Percentiles rank a stretch among this genome's conserved stretches.
phyloP scores from a whole-genome alignment of 2,797 vertebrate genomes.

The Octomys mimax region DNA sequence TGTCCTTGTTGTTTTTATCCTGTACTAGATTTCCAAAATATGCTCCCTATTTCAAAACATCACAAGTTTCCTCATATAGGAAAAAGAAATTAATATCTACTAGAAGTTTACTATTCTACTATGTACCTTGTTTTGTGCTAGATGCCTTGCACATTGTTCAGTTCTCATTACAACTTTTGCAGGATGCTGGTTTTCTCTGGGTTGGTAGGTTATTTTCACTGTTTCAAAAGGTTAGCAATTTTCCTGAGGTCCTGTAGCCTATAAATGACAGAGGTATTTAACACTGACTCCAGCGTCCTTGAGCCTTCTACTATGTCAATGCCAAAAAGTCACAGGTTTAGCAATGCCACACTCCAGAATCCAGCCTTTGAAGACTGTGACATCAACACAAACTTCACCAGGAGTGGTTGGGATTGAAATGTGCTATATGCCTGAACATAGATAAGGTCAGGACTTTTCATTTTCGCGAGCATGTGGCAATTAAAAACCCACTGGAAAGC shows the following conservation, averaged over 20 bases:
- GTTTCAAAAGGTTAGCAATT: background rate
- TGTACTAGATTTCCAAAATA: constrained; percentile 27
- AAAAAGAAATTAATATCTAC: background rate
- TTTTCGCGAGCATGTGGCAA: constrained; percentile 33
- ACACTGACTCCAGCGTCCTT: background rate
- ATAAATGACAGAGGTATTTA: background rate
- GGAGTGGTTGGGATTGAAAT: background rate
- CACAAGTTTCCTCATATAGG: background rate
- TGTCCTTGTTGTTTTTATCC: background rate
- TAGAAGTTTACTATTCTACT: background rate
- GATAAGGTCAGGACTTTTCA: constrained; percentile 46
- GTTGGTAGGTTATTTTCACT: background rate
- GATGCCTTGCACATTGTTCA: background rate
- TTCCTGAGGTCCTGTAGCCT: background rate
- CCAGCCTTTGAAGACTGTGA: background rate
- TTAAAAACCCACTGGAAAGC: constrained; percentile 60
- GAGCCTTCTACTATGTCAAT: background rate
- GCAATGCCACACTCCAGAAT: background rate
- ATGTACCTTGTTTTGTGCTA: background rate
- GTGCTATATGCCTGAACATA: constrained; percentile 31
- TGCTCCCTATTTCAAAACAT: background rate
- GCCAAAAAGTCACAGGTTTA: background rate
- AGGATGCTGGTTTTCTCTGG: background rate
- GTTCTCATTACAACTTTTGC: background rate
- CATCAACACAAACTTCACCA: background rate